phyloP scores from a whole-genome alignment of 1,140 invertebrate genomes.

The Pseudachorutes palmiensis region DNA sequence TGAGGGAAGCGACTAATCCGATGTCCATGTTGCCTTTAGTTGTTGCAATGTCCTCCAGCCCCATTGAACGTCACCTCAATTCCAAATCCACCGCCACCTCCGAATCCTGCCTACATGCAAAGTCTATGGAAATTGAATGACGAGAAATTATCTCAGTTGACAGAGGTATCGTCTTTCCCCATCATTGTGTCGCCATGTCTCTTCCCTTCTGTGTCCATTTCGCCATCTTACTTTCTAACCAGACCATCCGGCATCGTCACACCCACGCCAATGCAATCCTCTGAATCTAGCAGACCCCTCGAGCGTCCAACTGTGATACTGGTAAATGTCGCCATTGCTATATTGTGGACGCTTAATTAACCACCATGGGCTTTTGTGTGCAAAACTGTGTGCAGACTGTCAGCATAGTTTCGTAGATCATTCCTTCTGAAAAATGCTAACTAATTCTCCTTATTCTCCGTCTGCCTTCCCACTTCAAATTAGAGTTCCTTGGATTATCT shows the following conservation, averaged over 20 bases:
- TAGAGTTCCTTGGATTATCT: too few relatives aligned
- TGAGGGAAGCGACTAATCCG: too few relatives aligned
- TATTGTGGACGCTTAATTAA: neutral
- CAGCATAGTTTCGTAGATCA: too few relatives aligned
- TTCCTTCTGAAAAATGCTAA: too few relatives aligned
- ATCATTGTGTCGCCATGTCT: neutral
- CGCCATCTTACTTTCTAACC: slow-evolving; percentile 8
- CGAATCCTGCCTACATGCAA: neutral
- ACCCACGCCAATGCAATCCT: neutral
- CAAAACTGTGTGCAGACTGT: too few relatives aligned
- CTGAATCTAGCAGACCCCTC: neutral
- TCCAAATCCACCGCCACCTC: neutral
- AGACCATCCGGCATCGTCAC: neutral
- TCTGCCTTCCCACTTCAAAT: too few relatives aligned
- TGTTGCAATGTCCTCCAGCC: neutral
- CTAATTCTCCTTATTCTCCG: too few relatives aligned
- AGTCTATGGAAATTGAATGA: neutral
- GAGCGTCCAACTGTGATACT: slow-evolving; percentile 3
- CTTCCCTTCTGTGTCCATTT: neutral
- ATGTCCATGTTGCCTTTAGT: neutral
- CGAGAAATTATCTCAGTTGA: neutral
- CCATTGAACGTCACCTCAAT: neutral
- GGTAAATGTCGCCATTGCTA: neutral
- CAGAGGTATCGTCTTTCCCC: neutral
- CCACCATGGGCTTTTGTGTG: too few relatives aligned